A percentile compares a stretch with the other conserved stretches of the same genome.
Evolutionary conservation across 2,888 invertebrate genomes (phyloP).

Genomic region (Dusona sp.): DNA sequence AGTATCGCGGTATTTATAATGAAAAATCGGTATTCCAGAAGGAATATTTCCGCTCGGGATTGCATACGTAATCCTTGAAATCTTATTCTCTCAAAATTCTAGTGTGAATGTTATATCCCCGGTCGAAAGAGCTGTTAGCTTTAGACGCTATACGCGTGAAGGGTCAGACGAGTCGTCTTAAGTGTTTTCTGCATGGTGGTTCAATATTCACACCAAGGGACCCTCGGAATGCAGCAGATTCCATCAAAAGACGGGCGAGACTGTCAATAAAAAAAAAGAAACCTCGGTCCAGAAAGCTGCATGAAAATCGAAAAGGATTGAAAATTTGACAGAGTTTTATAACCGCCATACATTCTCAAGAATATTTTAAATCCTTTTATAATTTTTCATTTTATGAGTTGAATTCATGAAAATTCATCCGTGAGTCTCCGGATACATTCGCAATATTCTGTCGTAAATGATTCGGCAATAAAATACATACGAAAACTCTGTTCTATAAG

Average conservation of each 20-base stretch:
- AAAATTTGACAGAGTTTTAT: background rate
- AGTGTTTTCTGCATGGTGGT: background rate
- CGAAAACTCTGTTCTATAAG: background rate
- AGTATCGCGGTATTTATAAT: background rate
- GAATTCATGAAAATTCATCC: background rate
- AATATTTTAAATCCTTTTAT: background rate
- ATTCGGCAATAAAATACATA: background rate
- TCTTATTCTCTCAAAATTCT: background rate
- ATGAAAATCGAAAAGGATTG: background rate
- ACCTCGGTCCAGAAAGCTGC: background rate
- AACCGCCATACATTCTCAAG: background rate
- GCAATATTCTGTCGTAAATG: background rate
- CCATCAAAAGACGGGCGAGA: background rate
- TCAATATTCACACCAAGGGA: background rate
- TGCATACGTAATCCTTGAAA: background rate
- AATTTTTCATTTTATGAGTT: background rate
- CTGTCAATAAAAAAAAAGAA: background rate
- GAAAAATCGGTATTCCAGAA: constrained; percentile 19
- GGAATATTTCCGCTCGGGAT: background rate
- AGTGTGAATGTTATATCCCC: background rate
- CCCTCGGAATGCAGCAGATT: background rate
- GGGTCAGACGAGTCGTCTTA: background rate
- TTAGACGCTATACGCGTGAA: background rate
- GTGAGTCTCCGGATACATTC: background rate
- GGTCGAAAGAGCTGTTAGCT: background rate